Evolutionary conservation across 2,797 vertebrate genomes (phyloP).

Genomic region (Rhinella marina): DNA sequence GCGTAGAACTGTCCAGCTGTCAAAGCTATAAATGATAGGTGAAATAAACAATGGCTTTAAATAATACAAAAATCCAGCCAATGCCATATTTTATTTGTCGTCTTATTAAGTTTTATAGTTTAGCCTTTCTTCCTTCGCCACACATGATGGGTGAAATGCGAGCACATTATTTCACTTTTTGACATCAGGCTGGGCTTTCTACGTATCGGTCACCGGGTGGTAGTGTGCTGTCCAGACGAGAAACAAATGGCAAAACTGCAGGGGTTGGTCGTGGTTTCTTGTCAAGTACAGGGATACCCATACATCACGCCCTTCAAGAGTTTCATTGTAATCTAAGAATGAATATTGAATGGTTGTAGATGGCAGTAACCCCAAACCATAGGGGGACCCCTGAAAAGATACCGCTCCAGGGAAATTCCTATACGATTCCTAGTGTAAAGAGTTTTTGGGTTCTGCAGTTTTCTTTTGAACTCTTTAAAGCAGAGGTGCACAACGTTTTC

Average conservation of each 20-base stretch:
- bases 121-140: neutral
- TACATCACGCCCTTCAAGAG: neutral
- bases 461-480: too few species aligned
- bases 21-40: slow-evolving; percentile 56
- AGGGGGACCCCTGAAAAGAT: neutral
- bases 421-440: neutral
- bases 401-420: neutral
- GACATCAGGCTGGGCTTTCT: neutral
- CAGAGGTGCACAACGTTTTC: too few species aligned
- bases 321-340: neutral
- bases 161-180: neutral
- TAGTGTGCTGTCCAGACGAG: too few species aligned
- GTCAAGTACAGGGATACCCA: too few species aligned
- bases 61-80: neutral
- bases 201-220: too few species aligned
- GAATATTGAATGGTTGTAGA: neutral
- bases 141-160: neutral
- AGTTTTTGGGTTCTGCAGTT: too few species aligned
- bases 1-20: slow-evolving; percentile 53
- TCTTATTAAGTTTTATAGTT: neutral
- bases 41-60: slow-evolving; percentile 26
- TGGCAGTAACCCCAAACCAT: too few species aligned
- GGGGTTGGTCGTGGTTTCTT: too few species aligned
- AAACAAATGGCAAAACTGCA: too few species aligned
- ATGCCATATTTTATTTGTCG: neutral